Evolutionary conservation across 2,888 invertebrate genomes (phyloP), one percentile per base, ranked within the genome.

Genomic region (Polydrusus tereticollis): DNA sequence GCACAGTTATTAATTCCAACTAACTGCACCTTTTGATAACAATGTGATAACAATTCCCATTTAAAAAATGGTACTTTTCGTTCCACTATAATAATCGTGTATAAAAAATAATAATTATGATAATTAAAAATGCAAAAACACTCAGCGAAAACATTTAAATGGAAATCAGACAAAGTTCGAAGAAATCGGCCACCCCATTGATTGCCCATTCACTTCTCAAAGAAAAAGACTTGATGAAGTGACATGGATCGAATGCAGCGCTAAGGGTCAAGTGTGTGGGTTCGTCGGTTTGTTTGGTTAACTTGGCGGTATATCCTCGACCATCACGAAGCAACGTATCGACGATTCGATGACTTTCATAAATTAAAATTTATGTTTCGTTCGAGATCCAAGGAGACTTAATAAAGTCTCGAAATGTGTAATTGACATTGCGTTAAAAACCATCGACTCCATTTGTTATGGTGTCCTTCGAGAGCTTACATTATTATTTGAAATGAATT

Each of bases 211-310:
- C 71, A 72, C 45, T 18, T 43, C 38, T 43, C 18, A 59, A 29
- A 68, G 58, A 64, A 77, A 76, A 78, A 70, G 79, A 78, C 74
- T 81, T 82, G 82, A 82, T 82, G 82, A 81, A 82, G 81, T 82
- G 82, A 82, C 82, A 81, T 78, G 80, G 75, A 78, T 77, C 43
- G 38, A 50, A 33, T 38, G 52, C 52, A 50, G 78, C 75, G 75
- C 73, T 73, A 77, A 77, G 81, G 81, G 82, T 82, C 82, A 82
- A 82, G 82, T 80, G 80, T 77, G 79, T 80, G 79, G 79, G 78
- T 78, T 78, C 77, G 76, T 45, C 66, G 73, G 59, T 69, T 50
- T 69, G 73, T 69, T 73, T 69, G 14, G 52, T 55, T 55, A 16
- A 68, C 72, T 72, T 33, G 72, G 58, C 72, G 72, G 72, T 60